Base-by-base conservation (phyloP, 2,113 vertebrate genomes). In the Sylvicapra grimmia region DNA sequence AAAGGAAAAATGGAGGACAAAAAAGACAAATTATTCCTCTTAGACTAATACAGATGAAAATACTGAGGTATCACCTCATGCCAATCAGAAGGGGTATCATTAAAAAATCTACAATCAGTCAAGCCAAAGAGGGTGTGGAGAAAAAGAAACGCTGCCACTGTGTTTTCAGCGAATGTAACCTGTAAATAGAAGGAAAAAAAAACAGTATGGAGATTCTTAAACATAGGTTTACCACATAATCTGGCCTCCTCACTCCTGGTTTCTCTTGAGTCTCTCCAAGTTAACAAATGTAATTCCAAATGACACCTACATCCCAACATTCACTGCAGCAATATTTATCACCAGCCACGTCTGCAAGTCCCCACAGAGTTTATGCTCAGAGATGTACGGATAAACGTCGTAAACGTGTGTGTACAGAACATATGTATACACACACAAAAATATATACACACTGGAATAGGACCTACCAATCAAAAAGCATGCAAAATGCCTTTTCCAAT, bases 361-460 rank as follows among this genome's bases (percentile, higher is more conserved):
- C n/a, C n/a, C 65, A 0, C 65, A 72, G n/a, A 72, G 65, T 25
- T 75, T 10, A 75, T 25, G n/a, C 36, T 75, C 21, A 25, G 72
- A 40, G 68, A 25, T 44, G 21, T 40, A 75, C 3, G 12, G 72
- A 44, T 25, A 75, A 72, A 72, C 1, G 9, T 72, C n/a, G 5
- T 25, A 40, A 12, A 25, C 11, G 2, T 40, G 72, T 25, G 21
- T 75, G 72, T 44, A 3, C 2, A 72, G 18, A 36, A 36, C 65
- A 75, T 13, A 44, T 0, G 12, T 23, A 12, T 0, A 36, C 1
- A 75, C 19, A 68, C 7, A 18, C 8, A 8, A 1, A 40, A 12
- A 72, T 6, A 40, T 4, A 75, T 1, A 40, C 72, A 44, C 36
- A 25, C 21, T 75, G 21, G 3, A 14, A 4, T 75, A 75, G 13